These are phyloP conservation scores for Drosophila repleta DNA, from an alignment of 1,140 invertebrate species.

Conservation along the genomic window DNA sequence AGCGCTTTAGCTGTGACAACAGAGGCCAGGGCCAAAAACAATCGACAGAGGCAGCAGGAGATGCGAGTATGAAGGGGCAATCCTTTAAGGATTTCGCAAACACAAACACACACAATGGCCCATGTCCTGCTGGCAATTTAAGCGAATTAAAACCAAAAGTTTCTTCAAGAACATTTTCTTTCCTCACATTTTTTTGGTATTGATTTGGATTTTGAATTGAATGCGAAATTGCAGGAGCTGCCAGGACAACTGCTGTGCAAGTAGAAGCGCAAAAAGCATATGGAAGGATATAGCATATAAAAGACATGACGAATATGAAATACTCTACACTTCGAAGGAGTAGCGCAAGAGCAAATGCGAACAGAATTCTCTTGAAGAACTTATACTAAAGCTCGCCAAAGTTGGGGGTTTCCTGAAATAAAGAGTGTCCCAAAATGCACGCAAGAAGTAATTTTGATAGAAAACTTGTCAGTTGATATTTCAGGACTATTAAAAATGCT, in stretches of 20 bases:
- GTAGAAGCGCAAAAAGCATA: conserved; percentile 35
- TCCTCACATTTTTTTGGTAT: conserved; percentile 36
- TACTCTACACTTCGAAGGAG: neutral
- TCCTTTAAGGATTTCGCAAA: conserved; percentile 69
- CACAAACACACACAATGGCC: conserved; percentile 40
- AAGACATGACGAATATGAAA: neutral
- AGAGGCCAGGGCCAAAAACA: conserved; percentile 62
- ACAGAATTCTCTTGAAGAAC: too few species aligned
- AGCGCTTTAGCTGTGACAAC: conserved; percentile 81
- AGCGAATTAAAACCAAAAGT: conserved; percentile 76
- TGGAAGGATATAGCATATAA: conserved; percentile 7
- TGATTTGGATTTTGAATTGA: conserved; percentile 75
- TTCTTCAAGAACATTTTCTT: neutral
- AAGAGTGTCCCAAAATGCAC: too few species aligned
- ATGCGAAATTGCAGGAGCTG: conserved; percentile 1
- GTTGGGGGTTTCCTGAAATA: too few species aligned
- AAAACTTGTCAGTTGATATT: too few species aligned
- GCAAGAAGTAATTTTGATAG: too few species aligned
- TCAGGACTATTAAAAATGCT: too few species aligned
- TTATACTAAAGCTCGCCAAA: too few species aligned
- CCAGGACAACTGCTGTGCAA: conserved; percentile 63
- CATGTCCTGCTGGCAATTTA: conserved; percentile 75
- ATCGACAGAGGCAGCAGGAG: conserved; percentile 27
- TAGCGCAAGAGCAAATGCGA: neutral
- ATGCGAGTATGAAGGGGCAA: conserved; percentile 30